Conservation (phyloP, 92 coral and sea anemone species). For the Porites evermanni region DNA sequence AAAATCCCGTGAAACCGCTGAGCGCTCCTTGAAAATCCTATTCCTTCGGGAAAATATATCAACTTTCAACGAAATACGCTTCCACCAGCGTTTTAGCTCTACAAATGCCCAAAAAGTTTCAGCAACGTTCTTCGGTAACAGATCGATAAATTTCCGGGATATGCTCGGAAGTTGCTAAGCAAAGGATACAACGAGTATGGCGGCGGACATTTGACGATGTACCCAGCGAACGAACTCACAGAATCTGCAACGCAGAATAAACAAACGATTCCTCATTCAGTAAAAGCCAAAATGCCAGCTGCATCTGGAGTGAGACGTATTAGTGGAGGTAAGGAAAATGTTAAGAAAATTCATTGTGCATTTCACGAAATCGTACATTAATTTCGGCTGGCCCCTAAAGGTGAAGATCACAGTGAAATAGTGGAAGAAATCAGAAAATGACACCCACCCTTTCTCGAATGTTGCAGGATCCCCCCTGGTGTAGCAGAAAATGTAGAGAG, state of each 20-base stretch:
- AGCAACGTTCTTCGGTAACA: not conserved
- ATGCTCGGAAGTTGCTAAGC: constrained; percentile 47
- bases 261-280: constrained; percentile 15
- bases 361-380: too few species aligned
- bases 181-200: not conserved
- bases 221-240: constrained; percentile 11
- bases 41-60: not conserved
- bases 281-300: constrained; percentile 20
- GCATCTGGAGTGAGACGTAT: constrained; percentile 32
- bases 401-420: too few species aligned
- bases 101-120: not conserved
- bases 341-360: too few species aligned
- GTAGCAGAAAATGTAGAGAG: too few species aligned
- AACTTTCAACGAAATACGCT: too few species aligned
- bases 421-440: too few species aligned
- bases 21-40: not conserved
- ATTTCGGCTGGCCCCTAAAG: too few species aligned
- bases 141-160: constrained; percentile 50
- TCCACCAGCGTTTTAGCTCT: too few species aligned
- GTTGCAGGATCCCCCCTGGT: too few species aligned
- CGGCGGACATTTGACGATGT: constrained; percentile 16
- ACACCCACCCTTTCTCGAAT: too few species aligned
- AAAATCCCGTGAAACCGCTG: not conserved
- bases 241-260: not conserved
- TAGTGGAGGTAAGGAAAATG: constrained; percentile 25